These are phyloP conservation scores for Caranx ignobilis DNA, from an alignment of 2,113 vertebrate species.

Conservation along the genomic window DNA sequence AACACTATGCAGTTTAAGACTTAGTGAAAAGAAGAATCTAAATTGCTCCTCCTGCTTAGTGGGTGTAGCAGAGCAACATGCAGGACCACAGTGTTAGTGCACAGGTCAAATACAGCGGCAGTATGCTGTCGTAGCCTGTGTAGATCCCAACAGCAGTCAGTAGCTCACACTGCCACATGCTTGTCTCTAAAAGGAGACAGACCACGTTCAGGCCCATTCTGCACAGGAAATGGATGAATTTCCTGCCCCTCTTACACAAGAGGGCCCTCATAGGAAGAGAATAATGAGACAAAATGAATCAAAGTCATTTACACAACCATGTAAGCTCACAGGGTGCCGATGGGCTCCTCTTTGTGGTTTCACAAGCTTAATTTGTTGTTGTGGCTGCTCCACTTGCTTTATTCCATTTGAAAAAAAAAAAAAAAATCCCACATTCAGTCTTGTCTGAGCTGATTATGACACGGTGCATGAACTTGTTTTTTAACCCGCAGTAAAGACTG, in stretches of 20 bases:
- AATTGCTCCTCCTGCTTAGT: neutral
- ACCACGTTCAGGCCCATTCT: neutral
- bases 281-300: slow-evolving; percentile 68
- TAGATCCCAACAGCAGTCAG: slow-evolving; percentile 19
- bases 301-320: slow-evolving; percentile 56
- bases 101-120: slow-evolving; percentile 16
- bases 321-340: slow-evolving; percentile 39
- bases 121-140: neutral
- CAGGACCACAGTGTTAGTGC: neutral
- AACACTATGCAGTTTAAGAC: neutral
- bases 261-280: slow-evolving; percentile 40
- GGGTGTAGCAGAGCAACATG: neutral
- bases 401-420: slow-evolving; percentile 45
- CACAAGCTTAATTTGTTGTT: slow-evolving; percentile 73
- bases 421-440: slow-evolving; percentile 59
- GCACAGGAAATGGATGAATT: slow-evolving; percentile 18
- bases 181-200: slow-evolving; percentile 17
- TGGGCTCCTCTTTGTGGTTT: slow-evolving; percentile 59
- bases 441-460: slow-evolving; percentile 76
- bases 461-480: slow-evolving; percentile 78
- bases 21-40: neutral
- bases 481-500: slow-evolving; percentile 72
- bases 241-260: slow-evolving; percentile 28
- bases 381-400: slow-evolving; percentile 55
- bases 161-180: neutral